phyloP scores from a whole-genome alignment of 2,888 invertebrate genomes.

The Metopia argyrocephala region DNA sequence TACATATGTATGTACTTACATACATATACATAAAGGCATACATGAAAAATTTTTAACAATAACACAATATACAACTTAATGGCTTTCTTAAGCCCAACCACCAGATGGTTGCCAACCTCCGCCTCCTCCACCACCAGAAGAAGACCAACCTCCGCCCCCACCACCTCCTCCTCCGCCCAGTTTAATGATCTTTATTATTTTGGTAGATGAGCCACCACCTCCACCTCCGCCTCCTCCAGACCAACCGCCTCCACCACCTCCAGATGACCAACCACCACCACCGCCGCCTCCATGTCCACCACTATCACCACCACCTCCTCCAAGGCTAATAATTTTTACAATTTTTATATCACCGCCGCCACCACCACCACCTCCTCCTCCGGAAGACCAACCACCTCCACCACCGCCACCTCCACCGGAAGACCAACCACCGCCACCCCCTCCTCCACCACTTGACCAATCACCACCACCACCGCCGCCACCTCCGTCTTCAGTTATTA shows the following conservation, averaged over 20 bases:
- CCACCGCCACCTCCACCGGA: constrained; percentile 66
- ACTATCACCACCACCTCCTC: constrained; percentile 66
- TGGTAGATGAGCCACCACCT: constrained; percentile 62
- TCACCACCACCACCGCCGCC: constrained; percentile 66
- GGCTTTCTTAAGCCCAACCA: constrained; percentile 70
- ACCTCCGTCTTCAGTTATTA: constrained; percentile 65
- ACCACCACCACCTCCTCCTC: constrained; percentile 59
- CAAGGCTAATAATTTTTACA: constrained; percentile 67
- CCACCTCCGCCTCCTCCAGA: constrained; percentile 54
- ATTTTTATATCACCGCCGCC: constrained; percentile 65
- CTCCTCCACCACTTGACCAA: constrained; percentile 62
- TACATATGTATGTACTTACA: constrained; percentile 19
- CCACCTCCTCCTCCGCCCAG: constrained; percentile 67
- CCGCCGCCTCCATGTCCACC: constrained; percentile 64
- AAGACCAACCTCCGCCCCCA: constrained; percentile 70
- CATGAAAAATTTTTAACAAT: constrained; percentile 2
- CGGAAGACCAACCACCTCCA: constrained; percentile 64
- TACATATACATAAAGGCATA: constrained; percentile 19
- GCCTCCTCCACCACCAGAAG: constrained; percentile 65
- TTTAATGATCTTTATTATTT: constrained; percentile 67
- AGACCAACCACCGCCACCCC: constrained; percentile 61
- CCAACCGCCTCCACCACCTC: constrained; percentile 67
- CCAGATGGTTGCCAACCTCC: constrained; percentile 68
- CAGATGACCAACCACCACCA: constrained; percentile 63
- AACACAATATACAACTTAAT: background rate